Base-by-base conservation (phyloP, 2,113 vertebrate genomes). In the Sylvia atricapilla region DNA sequence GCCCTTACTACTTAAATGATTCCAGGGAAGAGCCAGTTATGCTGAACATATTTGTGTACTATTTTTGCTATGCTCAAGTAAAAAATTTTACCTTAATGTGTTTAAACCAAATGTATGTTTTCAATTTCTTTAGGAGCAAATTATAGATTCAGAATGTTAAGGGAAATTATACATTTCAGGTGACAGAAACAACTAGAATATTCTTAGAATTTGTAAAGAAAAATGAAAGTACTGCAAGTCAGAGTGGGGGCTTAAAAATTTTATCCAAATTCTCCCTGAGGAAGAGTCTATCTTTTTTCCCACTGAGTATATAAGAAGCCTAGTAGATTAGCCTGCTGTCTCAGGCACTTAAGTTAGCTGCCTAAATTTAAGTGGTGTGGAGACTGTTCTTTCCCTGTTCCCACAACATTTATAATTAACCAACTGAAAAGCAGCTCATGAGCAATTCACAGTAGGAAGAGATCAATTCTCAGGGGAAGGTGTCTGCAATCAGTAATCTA, bases 271-370 rank as follows among this genome's bases (percentile, higher is more conserved):
- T 82, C 31, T 85, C 85, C 75, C 85, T 72, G 6, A 2, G n/a
- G 85, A 90, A 92, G 24, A 78, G 35, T 47, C 27, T 79, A 11
- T 60, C 8, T 82, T 73, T 94, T 94, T 95, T 76, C 68, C 66
- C 63, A 58, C 25, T 49, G 49, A 79, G 67, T 90, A 46, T 68
- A 39, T 60, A 83, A 90, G 67, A 83, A 90, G 43, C 70, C 70
- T 66, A 53, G 44, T 76, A 94, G 70, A 92, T 96, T 94, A 95
- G 82, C 50, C 63, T 96, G 72, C 90, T 95, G 70, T 93, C 88
- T 84, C 53, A 87, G 60, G 23, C 62, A 92, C 70, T 94, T 88
- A 93, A 93, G 88, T 76, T 66, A 66, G 74, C 80, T 92, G 82
- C 85, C 78, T 73, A 41, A 69, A 88, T 53, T 92, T 95, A 94